Evolutionary conservation across 2,888 invertebrate species (phyloP).

Genomic region (Leptinotarsa peninsularis): DNA sequence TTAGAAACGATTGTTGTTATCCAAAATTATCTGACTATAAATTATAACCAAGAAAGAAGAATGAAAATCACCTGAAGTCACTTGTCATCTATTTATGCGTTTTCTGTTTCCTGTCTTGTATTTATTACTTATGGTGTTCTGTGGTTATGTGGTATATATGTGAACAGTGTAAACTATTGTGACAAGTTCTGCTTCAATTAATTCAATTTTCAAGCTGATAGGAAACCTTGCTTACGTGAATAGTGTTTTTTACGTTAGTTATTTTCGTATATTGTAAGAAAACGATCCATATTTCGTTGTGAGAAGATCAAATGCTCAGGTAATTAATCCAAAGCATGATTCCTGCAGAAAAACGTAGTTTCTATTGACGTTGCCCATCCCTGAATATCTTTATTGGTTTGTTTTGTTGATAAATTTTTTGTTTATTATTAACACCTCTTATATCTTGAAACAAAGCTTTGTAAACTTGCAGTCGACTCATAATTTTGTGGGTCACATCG

Average conservation of each 20-base stretch:
- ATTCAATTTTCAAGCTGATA: background rate
- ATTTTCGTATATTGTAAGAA: constrained; percentile 1
- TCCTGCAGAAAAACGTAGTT: constrained; percentile 7
- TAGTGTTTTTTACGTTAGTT: background rate
- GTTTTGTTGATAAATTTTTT: constrained; percentile 14
- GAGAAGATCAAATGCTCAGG: constrained; percentile 7
- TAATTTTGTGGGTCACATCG: background rate
- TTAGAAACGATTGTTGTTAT: too few species aligned
- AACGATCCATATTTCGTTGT: background rate
- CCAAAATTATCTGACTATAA: too few species aligned
- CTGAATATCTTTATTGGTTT: constrained; percentile 24
- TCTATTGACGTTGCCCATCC: constrained; percentile 21
- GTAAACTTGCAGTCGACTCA: background rate
- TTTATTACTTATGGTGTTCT: background rate
- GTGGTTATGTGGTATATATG: too few species aligned
- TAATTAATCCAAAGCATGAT: constrained; percentile 2
- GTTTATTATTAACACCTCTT: constrained; percentile 7
- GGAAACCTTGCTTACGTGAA: constrained; percentile 7
- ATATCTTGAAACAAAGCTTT: background rate
- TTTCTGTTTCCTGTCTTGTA: background rate
- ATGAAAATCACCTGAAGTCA: too few species aligned
- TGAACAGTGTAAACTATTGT: background rate
- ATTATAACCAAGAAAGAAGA: too few species aligned
- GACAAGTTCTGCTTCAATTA: constrained; percentile 10
- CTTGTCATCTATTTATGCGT: background rate